Percentiles rank a stretch among this genome's conserved stretches.
Evolutionary conservation across 2,113 vertebrate species (phyloP).

Genomic region (Cyanoramphus novaezelandiae): DNA sequence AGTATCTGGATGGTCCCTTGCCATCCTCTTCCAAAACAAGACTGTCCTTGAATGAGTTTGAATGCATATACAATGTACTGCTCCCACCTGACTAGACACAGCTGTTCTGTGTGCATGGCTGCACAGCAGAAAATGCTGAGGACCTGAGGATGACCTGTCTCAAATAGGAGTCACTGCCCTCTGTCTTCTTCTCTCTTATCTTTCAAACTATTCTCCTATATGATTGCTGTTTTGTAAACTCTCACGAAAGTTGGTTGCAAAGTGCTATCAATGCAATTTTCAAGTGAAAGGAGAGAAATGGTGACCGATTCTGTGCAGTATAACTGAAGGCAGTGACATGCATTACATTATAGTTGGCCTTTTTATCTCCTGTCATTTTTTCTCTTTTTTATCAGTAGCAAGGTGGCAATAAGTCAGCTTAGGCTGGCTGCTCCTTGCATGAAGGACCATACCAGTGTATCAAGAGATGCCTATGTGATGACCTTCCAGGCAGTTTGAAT

Average conservation of each 20-base stretch:
- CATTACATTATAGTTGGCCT: background rate
- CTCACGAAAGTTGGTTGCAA: background rate
- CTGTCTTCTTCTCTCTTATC: background rate
- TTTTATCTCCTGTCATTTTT: background rate
- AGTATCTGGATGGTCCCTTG: background rate
- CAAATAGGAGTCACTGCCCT: background rate
- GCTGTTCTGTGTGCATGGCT: background rate
- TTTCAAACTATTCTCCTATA: background rate
- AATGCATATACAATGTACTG: background rate
- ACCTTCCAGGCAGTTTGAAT: background rate
- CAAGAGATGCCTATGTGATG: background rate
- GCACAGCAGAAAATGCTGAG: fast-evolving
- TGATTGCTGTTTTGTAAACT: background rate
- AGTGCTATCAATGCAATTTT: background rate
- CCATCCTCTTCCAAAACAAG: background rate
- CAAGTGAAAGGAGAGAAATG: background rate
- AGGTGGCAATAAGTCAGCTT: background rate
- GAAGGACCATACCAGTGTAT: background rate
- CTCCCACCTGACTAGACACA: background rate
- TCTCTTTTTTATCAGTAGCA: background rate
- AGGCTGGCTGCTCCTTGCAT: background rate
- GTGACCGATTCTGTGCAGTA: background rate
- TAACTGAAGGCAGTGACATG: background rate
- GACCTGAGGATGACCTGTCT: background rate
- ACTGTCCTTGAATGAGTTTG: background rate